These are phyloP conservation scores for Aphidius gifuensis DNA, from an alignment of 1,140 invertebrate species.

Conservation along the genomic window DNA sequence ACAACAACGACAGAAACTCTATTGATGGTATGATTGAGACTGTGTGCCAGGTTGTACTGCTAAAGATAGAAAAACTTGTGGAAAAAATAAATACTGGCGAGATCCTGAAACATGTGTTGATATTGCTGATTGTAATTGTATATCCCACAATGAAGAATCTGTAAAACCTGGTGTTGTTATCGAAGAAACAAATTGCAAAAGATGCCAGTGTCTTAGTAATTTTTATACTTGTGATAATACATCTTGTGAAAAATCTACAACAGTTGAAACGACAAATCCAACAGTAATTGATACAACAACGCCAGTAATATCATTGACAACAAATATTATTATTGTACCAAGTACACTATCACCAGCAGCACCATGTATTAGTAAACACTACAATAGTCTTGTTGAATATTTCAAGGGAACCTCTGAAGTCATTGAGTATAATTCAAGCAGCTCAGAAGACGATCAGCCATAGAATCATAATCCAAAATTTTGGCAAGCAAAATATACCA, in stretches of 20 bases:
- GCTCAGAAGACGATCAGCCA: constrained; percentile 54
- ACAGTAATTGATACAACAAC: constrained; percentile 23
- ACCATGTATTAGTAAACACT: constrained; percentile 52
- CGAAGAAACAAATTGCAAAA: constrained; percentile 60
- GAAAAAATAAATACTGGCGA: constrained; percentile 58
- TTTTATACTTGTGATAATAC: constrained; percentile 64
- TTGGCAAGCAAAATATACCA: constrained; percentile 61
- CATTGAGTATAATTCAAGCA: constrained; percentile 62
- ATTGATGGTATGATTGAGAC: constrained; percentile 32
- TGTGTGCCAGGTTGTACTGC: constrained; percentile 56
- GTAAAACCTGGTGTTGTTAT: constrained; percentile 64
- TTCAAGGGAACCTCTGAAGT: constrained; percentile 32
- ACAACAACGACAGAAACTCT: constrained; percentile 11
- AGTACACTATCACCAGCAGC: constrained; percentile 55
- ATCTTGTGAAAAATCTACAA: constrained; percentile 40
- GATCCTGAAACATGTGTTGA: constrained; percentile 69
- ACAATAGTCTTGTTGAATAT: constrained; percentile 31
- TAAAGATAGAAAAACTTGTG: constrained; percentile 35
- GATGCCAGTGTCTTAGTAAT: constrained; percentile 76
- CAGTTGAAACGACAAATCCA: not conserved
- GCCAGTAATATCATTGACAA: too few species aligned
- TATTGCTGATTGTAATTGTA: constrained; percentile 68
- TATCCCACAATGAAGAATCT: constrained; percentile 59
- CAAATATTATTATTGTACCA: constrained; percentile 36
- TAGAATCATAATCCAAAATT: constrained; percentile 51